Percentiles rank a stretch among this genome's conserved stretches.
phyloP scores from a whole-genome alignment of 2,113 vertebrate species.

The Menidia beryllina region DNA sequence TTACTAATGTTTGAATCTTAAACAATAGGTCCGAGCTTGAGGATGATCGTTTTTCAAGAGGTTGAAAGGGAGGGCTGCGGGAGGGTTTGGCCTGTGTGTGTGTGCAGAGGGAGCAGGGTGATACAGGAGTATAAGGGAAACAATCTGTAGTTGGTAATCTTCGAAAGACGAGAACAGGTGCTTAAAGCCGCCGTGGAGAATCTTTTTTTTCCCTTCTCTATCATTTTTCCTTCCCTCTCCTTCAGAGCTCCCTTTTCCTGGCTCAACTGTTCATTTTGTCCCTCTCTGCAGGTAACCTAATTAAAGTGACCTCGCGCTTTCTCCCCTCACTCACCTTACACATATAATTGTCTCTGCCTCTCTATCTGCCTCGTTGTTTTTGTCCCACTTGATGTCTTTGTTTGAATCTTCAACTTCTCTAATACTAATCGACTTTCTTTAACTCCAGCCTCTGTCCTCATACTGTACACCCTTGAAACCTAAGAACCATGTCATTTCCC shows the following conservation, averaged over 20 bases:
- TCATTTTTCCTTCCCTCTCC: slow-evolving; percentile 43
- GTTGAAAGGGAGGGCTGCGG: neutral
- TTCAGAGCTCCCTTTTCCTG: slow-evolving; percentile 55
- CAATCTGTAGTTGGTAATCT: slow-evolving; percentile 61
- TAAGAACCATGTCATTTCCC: slow-evolving; percentile 49
- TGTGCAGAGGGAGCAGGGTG: slow-evolving; percentile 35
- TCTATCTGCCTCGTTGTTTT: slow-evolving; percentile 86
- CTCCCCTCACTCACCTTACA: slow-evolving; percentile 61
- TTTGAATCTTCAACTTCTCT: slow-evolving; percentile 62
- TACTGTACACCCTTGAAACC: slow-evolving; percentile 51
- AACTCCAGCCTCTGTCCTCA: slow-evolving; percentile 33
- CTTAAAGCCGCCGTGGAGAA: slow-evolving; percentile 48
- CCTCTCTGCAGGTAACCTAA: slow-evolving; percentile 72
- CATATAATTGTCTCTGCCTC: slow-evolving; percentile 61
- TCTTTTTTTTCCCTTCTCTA: slow-evolving; percentile 41
- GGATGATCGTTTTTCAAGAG: slow-evolving; percentile 65
- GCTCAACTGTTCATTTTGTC: slow-evolving; percentile 70
- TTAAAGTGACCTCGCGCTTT: slow-evolving; percentile 68
- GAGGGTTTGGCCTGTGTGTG: neutral
- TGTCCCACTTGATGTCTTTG: slow-evolving; percentile 73
- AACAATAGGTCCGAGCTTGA: slow-evolving; percentile 69
- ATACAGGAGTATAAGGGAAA: slow-evolving; percentile 59
- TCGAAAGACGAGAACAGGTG: slow-evolving; percentile 67
- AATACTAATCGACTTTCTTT: slow-evolving; percentile 35
- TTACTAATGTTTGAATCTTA: slow-evolving; percentile 70